Base-by-base conservation (phyloP, 1,140 invertebrate species). In the Holotrichia oblita region DNA sequence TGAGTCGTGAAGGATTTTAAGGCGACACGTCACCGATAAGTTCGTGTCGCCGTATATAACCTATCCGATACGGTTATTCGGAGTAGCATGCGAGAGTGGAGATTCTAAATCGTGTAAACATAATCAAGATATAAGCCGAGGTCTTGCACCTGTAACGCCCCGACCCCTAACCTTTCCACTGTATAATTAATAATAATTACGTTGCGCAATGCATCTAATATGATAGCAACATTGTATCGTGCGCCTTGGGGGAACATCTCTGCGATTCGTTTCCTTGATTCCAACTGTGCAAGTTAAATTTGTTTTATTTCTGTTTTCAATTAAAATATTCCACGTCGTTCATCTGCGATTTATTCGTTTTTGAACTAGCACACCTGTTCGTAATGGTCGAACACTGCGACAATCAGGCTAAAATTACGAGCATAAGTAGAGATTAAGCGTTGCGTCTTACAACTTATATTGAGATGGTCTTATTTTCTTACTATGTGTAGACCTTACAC, bases 331-430 rank as follows among this genome's bases (percentile, higher is more conserved):
- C 22, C 61, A 14, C 17, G 61, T 69, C 61, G 61, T 69, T 20
- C 22, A 7, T 27, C 61, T 17, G 61, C 61, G 61, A 27, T 69
- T 34, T 69, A 69, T 6, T 69, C 61, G 22, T 69, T 69, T 34
- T 27, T 69, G 17, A 69, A 69, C 61, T 17, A 69, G 61, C 61
- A 69, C 61, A 69, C 61, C 61, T 69, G 61, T 69, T 69, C 61
- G 61, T 69, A 69, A 69, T 22, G 61, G 61, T 34, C 20, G 17
- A 24, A 20, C 61, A 69, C 17, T 20, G 22, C 22, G 61, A 69
- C 61, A 69, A 69, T 69, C 6, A 27, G 61, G 22, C 61, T 69
- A 34, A 69, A 69, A 27, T 69, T 69, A 69, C 14, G 22, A 20
- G 22, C 61, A 27, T 69, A 69, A 69, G 22, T 69, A 27, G 61